Conservation (phyloP, 2,797 vertebrate genomes). For the Acomys russatus region DNA sequence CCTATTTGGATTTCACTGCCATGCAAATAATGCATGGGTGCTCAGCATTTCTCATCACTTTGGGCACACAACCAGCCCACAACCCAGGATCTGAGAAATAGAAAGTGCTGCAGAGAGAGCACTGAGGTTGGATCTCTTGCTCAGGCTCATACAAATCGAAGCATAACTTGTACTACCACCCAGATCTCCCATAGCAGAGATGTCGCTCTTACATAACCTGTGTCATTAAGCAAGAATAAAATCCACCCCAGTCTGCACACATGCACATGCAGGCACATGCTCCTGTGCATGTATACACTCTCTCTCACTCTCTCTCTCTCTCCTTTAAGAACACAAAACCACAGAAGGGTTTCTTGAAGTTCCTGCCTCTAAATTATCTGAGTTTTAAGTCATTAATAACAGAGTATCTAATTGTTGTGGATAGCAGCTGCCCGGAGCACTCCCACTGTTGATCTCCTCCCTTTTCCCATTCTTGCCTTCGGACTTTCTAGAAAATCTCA, state of each 20-base stretch:
- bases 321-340: slow-evolving; percentile 26
- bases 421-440: neutral
- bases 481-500: slow-evolving; percentile 66
- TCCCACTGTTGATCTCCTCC: slow-evolving; percentile 22
- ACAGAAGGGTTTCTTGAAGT: slow-evolving; percentile 52
- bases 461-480: neutral
- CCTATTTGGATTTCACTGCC: neutral
- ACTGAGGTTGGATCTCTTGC: slow-evolving; percentile 31
- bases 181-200: neutral
- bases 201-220: slow-evolving; percentile 67
- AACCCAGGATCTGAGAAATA: slow-evolving; percentile 44
- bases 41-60: slow-evolving; percentile 43
- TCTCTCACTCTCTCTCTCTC: too few species aligned
- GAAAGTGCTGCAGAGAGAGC: neutral
- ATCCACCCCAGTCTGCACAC: neutral
- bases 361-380: slow-evolving; percentile 45
- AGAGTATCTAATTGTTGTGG: neutral
- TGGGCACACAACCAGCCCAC: neutral
- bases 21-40: slow-evolving; percentile 20
- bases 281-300: neutral
- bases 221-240: slow-evolving; percentile 58
- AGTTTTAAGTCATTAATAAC: slow-evolving; percentile 16
- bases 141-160: slow-evolving; percentile 23
- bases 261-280: neutral
- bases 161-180: slow-evolving; percentile 25